These are phyloP conservation scores for Centropus unirufus DNA, from an alignment of 2,113 vertebrate genomes.

Conservation along the genomic window DNA sequence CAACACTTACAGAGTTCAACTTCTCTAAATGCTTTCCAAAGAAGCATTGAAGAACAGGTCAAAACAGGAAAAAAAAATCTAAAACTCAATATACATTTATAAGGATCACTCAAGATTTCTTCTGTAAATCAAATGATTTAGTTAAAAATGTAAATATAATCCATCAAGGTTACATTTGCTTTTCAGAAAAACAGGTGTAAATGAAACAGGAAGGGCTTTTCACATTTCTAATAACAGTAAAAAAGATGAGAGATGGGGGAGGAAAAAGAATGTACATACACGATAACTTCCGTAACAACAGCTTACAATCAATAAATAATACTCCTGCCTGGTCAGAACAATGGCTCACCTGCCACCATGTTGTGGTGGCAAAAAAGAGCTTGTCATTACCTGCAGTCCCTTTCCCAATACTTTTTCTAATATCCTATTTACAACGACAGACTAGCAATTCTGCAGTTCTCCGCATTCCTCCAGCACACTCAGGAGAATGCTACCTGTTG, in stretches of 20 bases:
- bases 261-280: background rate
- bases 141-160: background rate
- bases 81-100: background rate
- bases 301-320: background rate
- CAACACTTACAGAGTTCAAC: background rate
- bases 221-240: background rate
- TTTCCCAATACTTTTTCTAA: background rate
- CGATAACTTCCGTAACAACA: background rate
- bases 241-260: background rate
- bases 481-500: background rate
- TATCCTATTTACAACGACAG: background rate
- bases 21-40: background rate
- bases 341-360: background rate
- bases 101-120: background rate
- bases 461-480: rapidly evolving
- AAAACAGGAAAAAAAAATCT: background rate
- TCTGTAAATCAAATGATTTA: background rate
- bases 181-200: background rate
- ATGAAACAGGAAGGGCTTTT: background rate
- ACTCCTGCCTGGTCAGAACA: background rate
- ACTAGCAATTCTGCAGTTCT: background rate
- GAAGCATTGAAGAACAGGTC: background rate
- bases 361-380: background rate
- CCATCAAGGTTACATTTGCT: background rate
- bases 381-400: background rate